These are phyloP conservation scores for Zaprionus tsacasi DNA, from an alignment of 1,140 invertebrate species.

Conservation along the genomic window DNA sequence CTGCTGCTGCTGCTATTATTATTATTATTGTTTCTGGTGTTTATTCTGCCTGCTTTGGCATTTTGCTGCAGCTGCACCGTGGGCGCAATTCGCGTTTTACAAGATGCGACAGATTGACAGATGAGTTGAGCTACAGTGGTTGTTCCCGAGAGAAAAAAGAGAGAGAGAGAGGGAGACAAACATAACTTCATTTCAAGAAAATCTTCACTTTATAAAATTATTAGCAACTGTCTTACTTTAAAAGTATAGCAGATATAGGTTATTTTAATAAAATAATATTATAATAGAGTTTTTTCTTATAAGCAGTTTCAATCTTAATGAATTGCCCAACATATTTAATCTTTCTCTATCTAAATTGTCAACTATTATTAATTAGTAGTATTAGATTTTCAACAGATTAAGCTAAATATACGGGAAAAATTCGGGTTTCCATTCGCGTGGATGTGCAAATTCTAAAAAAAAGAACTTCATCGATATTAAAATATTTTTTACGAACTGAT, in stretches of 20 bases:
- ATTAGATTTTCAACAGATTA: not conserved
- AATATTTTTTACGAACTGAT: not conserved
- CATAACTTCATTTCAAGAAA: too few relatives aligned
- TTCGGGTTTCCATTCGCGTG: not conserved
- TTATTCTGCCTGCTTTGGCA: conserved; percentile 19
- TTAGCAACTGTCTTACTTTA: too few relatives aligned
- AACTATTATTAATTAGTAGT: conserved; percentile 5
- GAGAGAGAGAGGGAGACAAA: not conserved
- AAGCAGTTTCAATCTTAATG: not conserved
- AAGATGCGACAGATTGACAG: conserved; percentile 2
- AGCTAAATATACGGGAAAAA: not conserved
- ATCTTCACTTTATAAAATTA: too few relatives aligned
- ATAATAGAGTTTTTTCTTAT: too few relatives aligned
- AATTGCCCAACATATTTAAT: too few relatives aligned
- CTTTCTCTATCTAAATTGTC: not conserved
- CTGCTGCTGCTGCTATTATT: conserved; percentile 5
- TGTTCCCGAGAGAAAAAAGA: not conserved
- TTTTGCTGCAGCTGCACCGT: conserved; percentile 38
- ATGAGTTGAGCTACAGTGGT: not conserved
- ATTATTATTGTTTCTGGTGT: conserved; percentile 10
- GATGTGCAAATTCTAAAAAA: conserved; percentile 1
- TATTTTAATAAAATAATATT: too few relatives aligned
- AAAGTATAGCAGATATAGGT: too few relatives aligned
- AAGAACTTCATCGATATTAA: not conserved
- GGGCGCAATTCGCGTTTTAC: conserved; percentile 1